These are phyloP conservation scores for Podarcis raffonei DNA, from an alignment of 2,113 vertebrate species.

Conservation along the genomic window DNA sequence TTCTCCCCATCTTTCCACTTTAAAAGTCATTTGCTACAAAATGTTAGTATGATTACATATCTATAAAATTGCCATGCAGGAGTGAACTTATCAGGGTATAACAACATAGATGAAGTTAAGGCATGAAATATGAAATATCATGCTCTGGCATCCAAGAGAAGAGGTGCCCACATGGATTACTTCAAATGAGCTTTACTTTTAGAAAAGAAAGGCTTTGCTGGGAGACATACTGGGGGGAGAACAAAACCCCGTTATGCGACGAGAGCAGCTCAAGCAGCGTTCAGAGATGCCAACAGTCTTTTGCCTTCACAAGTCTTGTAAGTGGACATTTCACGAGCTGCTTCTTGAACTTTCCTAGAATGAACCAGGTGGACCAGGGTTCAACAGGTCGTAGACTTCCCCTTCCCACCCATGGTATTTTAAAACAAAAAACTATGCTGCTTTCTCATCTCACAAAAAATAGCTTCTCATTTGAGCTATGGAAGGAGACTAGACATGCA, in stretches of 20 bases:
- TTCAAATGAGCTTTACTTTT: conserved; percentile 39
- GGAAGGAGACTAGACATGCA: background rate
- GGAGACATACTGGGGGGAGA: background rate
- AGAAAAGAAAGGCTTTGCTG: conserved; percentile 28
- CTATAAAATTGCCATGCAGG: conserved; percentile 36
- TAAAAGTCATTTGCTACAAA: conserved; percentile 33
- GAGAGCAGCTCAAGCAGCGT: background rate
- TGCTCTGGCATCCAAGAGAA: conserved; percentile 35
- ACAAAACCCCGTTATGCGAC: background rate
- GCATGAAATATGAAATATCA: conserved; percentile 39
- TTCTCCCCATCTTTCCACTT: background rate
- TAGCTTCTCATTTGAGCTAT: background rate
- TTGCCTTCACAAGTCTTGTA: background rate
- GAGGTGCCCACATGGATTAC: conserved; percentile 7
- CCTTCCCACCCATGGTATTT: background rate
- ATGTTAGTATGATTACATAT: background rate
- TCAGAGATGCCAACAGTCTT: background rate
- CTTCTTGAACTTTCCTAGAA: background rate
- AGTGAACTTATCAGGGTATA: background rate
- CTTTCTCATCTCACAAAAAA: background rate
- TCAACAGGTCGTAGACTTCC: background rate
- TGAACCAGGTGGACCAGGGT: too few species aligned
- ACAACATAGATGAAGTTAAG: conserved; percentile 35
- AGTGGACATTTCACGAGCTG: background rate
- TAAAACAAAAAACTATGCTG: background rate